phyloP scores from a whole-genome alignment of 2,888 invertebrate genomes.

The Hirtodrosophila histrioides region DNA sequence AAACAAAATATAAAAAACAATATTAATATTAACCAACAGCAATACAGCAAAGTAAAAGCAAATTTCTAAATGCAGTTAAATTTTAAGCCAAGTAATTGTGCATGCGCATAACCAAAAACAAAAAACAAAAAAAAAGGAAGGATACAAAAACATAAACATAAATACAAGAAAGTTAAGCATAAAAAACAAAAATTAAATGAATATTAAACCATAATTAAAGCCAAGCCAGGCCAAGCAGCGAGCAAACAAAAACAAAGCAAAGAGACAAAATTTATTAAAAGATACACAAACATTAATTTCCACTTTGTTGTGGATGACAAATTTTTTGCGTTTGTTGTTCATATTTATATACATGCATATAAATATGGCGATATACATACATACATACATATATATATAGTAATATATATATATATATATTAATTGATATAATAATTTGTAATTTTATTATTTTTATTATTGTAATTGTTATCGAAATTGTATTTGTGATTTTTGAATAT shows the following conservation, averaged over 20 bases:
- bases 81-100: constrained; percentile 62
- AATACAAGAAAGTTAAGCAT: constrained; percentile 21
- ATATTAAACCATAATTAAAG: constrained; percentile 39
- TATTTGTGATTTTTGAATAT: constrained; percentile 80
- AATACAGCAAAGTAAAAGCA: constrained; percentile 42
- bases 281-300: constrained; percentile 35
- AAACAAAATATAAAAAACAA: constrained; percentile 27
- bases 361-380: constrained; percentile 26
- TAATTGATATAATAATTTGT: constrained; percentile 63
- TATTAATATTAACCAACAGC: constrained; percentile 46
- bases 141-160: constrained; percentile 18
- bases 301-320: constrained; percentile 37
- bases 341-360: constrained; percentile 33
- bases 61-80: constrained; percentile 64
- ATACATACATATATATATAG: constrained; percentile 18
- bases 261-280: constrained; percentile 37
- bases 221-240: constrained; percentile 46
- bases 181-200: constrained; percentile 28
- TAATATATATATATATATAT: constrained; percentile 41
- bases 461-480: constrained; percentile 79
- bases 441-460: constrained; percentile 77
- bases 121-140: constrained; percentile 15
- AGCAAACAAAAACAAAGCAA: constrained; percentile 44
- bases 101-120: constrained; percentile 69
- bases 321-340: constrained; percentile 56